These are phyloP conservation scores for Tenrec ecaudatus DNA, from an alignment of 2,113 vertebrate genomes.

Conservation along the genomic window DNA sequence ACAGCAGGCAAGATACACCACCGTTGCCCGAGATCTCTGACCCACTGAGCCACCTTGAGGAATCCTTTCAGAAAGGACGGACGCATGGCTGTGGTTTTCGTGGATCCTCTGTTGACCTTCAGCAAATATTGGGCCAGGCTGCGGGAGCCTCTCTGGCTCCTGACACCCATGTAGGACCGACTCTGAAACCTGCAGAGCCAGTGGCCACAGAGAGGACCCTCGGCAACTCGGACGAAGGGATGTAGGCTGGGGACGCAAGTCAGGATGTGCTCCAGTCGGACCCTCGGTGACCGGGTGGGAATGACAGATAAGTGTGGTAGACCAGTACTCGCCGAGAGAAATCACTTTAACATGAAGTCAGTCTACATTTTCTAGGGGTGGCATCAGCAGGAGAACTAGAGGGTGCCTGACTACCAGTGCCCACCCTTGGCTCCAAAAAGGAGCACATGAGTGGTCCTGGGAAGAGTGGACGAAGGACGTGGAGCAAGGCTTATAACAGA, in stretches of 20 bases:
- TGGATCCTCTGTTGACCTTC: background rate
- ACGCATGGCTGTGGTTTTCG: background rate
- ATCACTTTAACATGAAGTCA: background rate
- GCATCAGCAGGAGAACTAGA: background rate
- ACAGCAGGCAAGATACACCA: background rate
- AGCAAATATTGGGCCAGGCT: background rate
- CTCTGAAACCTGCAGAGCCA: background rate
- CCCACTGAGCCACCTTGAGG: background rate
- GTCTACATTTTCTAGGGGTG: background rate
- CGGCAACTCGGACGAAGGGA: background rate
- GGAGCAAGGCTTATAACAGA: no score
- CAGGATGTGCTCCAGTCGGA: background rate
- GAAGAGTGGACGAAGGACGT: no score
- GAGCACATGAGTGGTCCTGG: no score
- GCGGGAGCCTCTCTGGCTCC: background rate
- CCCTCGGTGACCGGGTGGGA: background rate
- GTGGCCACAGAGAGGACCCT: no score
- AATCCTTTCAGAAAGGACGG: constrained; percentile 12
- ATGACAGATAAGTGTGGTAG: background rate
- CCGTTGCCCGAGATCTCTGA: background rate
- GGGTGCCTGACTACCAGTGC: no score
- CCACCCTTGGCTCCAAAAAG: no score
- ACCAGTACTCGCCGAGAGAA: background rate
- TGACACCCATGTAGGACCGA: background rate
- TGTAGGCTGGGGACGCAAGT: background rate